phyloP scores from a whole-genome alignment of 2,113 vertebrate genomes.

The Pseudopodoces humilis region DNA sequence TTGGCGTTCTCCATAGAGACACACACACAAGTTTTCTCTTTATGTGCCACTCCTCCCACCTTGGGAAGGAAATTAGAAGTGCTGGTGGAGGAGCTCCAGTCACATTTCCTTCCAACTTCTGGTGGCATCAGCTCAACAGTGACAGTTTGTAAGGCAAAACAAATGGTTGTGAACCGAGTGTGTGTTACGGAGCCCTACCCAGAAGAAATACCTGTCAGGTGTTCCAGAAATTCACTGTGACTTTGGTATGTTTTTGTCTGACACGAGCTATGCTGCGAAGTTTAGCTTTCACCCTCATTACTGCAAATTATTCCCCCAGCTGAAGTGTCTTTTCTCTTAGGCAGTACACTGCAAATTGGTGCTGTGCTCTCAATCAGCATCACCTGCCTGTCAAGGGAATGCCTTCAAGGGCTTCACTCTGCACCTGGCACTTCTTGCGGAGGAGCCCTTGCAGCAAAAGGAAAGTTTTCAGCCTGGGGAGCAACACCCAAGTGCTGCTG shows the following conservation, averaged over 20 bases:
- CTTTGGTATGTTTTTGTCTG: background rate
- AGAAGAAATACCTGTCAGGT: background rate
- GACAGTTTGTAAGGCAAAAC: background rate
- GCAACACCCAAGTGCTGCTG: background rate
- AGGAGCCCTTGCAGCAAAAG: background rate
- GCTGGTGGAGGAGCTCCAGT: background rate
- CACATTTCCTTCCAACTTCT: background rate
- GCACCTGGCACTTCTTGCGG: background rate
- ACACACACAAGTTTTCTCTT: background rate
- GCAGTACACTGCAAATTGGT: constrained; percentile 14
- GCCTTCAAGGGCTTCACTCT: constrained; percentile 32
- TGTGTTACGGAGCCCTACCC: background rate
- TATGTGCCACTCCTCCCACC: background rate
- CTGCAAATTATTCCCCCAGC: constrained; percentile 12
- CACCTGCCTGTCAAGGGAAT: constrained; percentile 12
- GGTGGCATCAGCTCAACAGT: background rate
- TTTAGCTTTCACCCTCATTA: constrained; percentile 19
- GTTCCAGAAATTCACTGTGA: background rate
- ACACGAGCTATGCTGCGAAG: background rate
- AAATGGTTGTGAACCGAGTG: background rate
- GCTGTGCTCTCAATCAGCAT: constrained; percentile 11
- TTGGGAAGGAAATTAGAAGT: background rate
- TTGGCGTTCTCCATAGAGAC: background rate
- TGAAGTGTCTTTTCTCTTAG: constrained; percentile 22
- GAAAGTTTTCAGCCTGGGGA: background rate